Conservation (phyloP, 2,797 vertebrate genomes). For the Lycodopsis pacificus region DNA sequence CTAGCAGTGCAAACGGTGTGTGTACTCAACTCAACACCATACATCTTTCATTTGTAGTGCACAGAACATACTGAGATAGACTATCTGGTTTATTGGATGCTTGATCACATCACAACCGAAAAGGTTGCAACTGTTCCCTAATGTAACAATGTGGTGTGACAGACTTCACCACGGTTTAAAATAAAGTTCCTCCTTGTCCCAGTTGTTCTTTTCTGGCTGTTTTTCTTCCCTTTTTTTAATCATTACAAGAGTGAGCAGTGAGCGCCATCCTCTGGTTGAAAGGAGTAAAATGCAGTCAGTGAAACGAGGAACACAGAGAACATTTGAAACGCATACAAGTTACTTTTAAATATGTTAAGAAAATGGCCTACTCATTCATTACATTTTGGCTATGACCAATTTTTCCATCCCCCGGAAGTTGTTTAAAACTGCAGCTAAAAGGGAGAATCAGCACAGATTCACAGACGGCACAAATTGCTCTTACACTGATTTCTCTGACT, state of each 20-base stretch:
- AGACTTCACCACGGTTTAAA: background rate
- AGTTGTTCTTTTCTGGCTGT: background rate
- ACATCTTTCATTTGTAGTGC: background rate
- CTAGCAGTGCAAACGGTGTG: background rate
- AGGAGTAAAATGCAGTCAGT: constrained; percentile 34
- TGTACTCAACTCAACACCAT: background rate
- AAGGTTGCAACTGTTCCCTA: background rate
- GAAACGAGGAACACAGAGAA: background rate
- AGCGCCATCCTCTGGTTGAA: constrained; percentile 59
- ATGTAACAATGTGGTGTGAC: background rate
- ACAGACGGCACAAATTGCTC: background rate
- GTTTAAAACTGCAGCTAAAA: background rate
- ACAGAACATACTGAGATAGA: background rate
- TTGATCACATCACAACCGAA: background rate
- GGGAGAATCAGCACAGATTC: background rate
- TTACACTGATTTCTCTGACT: background rate
- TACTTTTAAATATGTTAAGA: background rate
- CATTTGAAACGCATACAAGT: background rate
- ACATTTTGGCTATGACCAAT: background rate
- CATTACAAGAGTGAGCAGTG: background rate
- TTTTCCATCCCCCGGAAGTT: background rate
- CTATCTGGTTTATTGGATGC: background rate
- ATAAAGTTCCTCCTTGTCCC: background rate
- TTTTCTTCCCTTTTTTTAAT: background rate
- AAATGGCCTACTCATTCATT: background rate